A percentile compares a stretch with the other conserved stretches of the same genome.
phyloP scores from a whole-genome alignment of 2,113 vertebrate genomes.

The Ciconia maguari region DNA sequence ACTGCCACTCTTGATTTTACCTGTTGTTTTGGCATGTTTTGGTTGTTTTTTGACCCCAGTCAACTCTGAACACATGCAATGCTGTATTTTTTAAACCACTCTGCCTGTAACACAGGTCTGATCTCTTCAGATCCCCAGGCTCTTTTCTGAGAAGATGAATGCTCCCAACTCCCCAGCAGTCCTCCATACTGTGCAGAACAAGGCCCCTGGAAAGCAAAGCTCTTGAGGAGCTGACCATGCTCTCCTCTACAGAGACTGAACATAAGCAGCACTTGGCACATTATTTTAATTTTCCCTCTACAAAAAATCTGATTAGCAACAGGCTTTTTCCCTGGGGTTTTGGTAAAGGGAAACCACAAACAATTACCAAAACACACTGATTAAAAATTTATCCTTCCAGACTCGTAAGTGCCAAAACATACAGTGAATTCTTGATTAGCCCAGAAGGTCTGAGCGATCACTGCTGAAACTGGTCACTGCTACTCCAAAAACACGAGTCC shows the following conservation, averaged over 20 bases:
- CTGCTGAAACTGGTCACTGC: not conserved
- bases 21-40: not conserved
- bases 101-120: not conserved
- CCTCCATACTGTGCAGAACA: not conserved
- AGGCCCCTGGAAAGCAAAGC: slow-evolving; percentile 22
- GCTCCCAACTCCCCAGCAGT: not conserved
- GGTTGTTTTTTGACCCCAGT: not conserved
- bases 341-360: slow-evolving; percentile 27
- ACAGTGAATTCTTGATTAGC: not conserved
- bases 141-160: not conserved
- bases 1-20: not conserved
- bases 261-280: not conserved
- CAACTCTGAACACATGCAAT: not conserved
- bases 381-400: slow-evolving; percentile 19
- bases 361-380: slow-evolving; percentile 33
- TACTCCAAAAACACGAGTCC: not conserved
- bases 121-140: not conserved
- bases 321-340: not conserved
- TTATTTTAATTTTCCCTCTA: slow-evolving; percentile 18
- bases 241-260: not conserved
- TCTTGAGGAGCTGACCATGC: not conserved
- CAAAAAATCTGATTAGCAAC: not conserved
- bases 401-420: not conserved
- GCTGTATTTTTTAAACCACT: not conserved
- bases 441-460: accelerated